phyloP scores from a whole-genome alignment of 2,888 invertebrate species.

The Erannis defoliaria region DNA sequence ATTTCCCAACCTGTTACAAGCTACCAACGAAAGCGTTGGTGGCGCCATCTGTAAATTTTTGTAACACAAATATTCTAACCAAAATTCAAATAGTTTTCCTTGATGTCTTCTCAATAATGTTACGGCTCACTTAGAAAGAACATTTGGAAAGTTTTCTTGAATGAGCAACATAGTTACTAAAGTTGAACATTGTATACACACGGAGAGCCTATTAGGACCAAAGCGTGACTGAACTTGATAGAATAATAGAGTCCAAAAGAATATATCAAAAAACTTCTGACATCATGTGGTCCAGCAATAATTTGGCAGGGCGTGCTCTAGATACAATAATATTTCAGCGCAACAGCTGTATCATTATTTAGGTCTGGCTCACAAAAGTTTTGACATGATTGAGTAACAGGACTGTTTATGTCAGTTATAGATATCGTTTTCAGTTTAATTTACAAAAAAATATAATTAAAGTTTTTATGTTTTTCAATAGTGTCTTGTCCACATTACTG shows the following conservation, averaged over 20 bases:
- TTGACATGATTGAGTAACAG: conserved; percentile 23
- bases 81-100: not conserved
- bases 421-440: not conserved
- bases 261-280: conserved; percentile 28
- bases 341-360: conserved; percentile 20
- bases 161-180: not conserved
- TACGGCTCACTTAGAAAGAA: not conserved
- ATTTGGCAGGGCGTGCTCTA: conserved; percentile 14
- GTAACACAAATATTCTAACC: too few species aligned
- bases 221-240: conserved; percentile 17
- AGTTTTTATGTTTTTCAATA: not conserved
- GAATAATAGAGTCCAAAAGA: conserved; percentile 14
- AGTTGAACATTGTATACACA: conserved; percentile 5
- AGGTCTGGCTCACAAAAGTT: conserved; percentile 16
- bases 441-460: not conserved
- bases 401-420: conserved; percentile 12
- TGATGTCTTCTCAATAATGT: not conserved
- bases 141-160: conserved; percentile 4
- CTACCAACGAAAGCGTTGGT: too few species aligned
- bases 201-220: conserved; percentile 23
- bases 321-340: conserved; percentile 15
- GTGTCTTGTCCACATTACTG: too few species aligned
- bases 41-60: too few species aligned
- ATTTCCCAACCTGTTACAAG: too few species aligned
- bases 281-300: conserved; percentile 13